phyloP scores from a whole-genome alignment of 2,888 invertebrate species.

The Glaucopsyche alexis region DNA sequence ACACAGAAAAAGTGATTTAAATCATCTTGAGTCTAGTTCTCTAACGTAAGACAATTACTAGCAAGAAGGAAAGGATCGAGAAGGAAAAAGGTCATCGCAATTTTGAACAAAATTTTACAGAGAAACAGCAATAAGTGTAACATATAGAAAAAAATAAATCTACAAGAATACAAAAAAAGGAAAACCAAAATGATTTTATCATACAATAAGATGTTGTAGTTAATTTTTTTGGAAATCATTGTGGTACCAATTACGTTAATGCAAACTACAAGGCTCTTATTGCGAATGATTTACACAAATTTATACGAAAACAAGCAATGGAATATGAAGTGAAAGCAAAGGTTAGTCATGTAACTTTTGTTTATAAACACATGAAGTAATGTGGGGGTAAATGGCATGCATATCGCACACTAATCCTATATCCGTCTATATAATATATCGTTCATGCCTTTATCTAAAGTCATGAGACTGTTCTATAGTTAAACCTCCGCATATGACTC shows the following conservation, averaged over 20 bases:
- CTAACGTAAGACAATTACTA: constrained; percentile 60
- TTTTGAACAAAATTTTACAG: constrained; percentile 43
- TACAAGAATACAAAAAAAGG: constrained; percentile 35
- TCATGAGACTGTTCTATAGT: constrained; percentile 76
- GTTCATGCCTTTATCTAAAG: constrained; percentile 67
- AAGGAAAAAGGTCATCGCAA: constrained; percentile 44
- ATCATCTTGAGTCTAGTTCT: constrained; percentile 47
- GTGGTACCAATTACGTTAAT: constrained; percentile 27
- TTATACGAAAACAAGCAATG: constrained; percentile 49
- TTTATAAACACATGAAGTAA: constrained; percentile 80
- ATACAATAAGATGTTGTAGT: constrained; percentile 42
- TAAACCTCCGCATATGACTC: constrained; percentile 69
- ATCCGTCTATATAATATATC: constrained; percentile 55
- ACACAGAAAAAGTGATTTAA: constrained; percentile 78
- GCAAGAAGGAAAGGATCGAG: constrained; percentile 59
- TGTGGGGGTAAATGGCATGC: constrained; percentile 68
- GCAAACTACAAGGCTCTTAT: constrained; percentile 37
- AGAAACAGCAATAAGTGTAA: constrained; percentile 55
- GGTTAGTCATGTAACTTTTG: constrained; percentile 77
- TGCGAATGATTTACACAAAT: constrained; percentile 31
- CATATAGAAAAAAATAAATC: constrained; percentile 41
- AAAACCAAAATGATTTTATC: constrained; percentile 29
- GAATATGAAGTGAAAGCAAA: constrained; percentile 57
- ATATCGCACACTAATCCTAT: constrained; percentile 64
- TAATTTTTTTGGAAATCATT: constrained; percentile 26